A percentile compares a stretch with the other conserved stretches of the same genome.
Evolutionary conservation across 2,113 vertebrate genomes (phyloP).

Genomic region (Chamaea fasciata): DNA sequence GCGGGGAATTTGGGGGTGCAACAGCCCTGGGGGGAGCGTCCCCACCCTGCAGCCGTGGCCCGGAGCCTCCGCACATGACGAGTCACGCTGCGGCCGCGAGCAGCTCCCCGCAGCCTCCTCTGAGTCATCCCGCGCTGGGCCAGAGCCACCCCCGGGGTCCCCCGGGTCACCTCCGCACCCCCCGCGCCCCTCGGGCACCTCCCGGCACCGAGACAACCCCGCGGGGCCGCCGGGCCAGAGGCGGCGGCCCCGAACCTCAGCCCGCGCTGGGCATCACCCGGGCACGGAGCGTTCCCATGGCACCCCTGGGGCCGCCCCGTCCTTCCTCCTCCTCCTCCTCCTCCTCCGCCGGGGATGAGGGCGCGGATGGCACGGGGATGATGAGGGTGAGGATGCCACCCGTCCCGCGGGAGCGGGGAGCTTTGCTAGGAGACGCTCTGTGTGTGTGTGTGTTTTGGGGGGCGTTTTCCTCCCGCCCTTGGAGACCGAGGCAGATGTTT

Average conservation of each 20-base stretch:
- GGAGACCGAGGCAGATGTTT: background rate
- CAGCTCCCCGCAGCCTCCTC: background rate
- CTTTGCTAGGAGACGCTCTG: background rate
- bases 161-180: background rate
- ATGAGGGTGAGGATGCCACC: background rate
- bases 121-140: background rate
- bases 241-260: background rate
- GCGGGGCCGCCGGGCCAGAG: accelerated
- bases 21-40: background rate
- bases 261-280: background rate
- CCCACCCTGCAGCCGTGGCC: background rate
- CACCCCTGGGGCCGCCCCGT: background rate
- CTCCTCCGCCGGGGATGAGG: no score
- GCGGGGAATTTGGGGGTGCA: background rate
- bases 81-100: background rate
- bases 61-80: background rate
- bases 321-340: background rate
- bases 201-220: accelerated
- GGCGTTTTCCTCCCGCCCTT: background rate
- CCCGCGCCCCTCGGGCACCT: background rate
- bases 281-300: accelerated
- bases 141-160: background rate
- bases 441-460: background rate
- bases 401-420: accelerated
- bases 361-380: background rate